Percentiles rank a stretch among this genome's conserved stretches.
Evolutionary conservation across 2,888 invertebrate genomes (phyloP).

Genomic region (Lithophane ornitopus): DNA sequence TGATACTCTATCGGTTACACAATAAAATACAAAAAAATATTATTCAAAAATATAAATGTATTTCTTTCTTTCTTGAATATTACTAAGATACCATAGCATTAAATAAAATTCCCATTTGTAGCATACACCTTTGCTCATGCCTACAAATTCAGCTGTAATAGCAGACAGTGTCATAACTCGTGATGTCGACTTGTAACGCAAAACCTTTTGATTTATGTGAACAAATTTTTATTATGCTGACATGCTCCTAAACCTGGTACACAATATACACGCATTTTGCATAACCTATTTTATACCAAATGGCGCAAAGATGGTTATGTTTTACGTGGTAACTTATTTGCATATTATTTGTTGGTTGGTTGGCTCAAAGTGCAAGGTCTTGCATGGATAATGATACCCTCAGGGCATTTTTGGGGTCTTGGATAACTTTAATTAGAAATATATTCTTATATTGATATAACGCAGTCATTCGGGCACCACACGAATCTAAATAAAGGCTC

Average conservation of each 20-base stretch:
- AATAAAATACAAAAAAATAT: too few relatives aligned
- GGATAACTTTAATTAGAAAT: too few relatives aligned
- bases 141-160: conserved; percentile 6
- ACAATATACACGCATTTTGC: conserved; percentile 15
- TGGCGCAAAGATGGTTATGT: conserved; percentile 1
- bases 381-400: not conserved
- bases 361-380: not conserved
- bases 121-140: not conserved
- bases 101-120: not conserved
- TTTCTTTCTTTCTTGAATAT: too few relatives aligned
- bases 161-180: conserved; percentile 11
- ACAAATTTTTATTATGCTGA: conserved; percentile 32
- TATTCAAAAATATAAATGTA: too few relatives aligned
- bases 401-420: not conserved
- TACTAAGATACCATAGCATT: not conserved
- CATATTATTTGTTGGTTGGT: not conserved
- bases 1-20: too few relatives aligned
- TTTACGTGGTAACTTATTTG: not conserved
- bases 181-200: conserved; percentile 29
- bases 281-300: conserved; percentile 3
- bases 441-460: too few relatives aligned
- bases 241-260: conserved; percentile 14
- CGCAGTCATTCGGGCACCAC: too few relatives aligned
- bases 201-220: conserved; percentile 49
- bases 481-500: too few relatives aligned